Evolutionary conservation across 2,113 vertebrate genomes (phyloP).

Genomic region (Cromileptes altivelis): DNA sequence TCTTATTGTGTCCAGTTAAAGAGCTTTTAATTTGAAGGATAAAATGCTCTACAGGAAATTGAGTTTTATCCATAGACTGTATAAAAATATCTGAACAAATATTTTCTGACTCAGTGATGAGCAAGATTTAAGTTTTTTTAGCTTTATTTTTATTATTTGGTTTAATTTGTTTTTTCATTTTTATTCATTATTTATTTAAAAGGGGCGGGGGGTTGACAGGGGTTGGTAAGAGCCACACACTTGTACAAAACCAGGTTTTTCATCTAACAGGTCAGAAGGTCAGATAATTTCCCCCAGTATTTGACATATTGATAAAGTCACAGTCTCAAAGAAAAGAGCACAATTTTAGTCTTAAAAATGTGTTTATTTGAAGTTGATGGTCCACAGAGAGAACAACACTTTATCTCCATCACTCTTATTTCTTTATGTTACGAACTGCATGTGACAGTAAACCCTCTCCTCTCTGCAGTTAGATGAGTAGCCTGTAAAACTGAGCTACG

Average conservation of each 20-base stretch:
- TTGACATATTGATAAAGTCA: too few species aligned
- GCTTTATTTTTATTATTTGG: too few species aligned
- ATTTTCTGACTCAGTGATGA: background rate
- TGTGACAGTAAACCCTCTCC: constrained; percentile 21
- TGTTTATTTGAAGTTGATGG: constrained; percentile 44
- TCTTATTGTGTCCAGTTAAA: background rate
- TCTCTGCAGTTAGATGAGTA: constrained; percentile 29
- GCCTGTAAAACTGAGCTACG: background rate
- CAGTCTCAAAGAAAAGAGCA: background rate
- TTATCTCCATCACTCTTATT: constrained; percentile 24
- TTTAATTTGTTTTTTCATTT: too few species aligned
- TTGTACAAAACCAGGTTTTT: too few species aligned
- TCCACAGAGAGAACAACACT: constrained; percentile 35
- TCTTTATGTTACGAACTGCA: constrained; percentile 10
- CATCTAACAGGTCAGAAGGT: too few species aligned
- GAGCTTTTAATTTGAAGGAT: constrained; percentile 27
- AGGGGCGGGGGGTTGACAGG: too few species aligned
- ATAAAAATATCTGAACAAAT: background rate
- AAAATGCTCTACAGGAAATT: background rate
- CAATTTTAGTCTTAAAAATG: constrained; percentile 18
- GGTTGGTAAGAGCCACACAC: too few species aligned
- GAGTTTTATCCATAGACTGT: background rate
- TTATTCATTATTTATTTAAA: too few species aligned
- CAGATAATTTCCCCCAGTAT: too few species aligned
- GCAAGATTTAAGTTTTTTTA: background rate